These are phyloP conservation scores for Lampris megalopsis DNA, from an alignment of 2,113 vertebrate species.

Conservation along the genomic window DNA sequence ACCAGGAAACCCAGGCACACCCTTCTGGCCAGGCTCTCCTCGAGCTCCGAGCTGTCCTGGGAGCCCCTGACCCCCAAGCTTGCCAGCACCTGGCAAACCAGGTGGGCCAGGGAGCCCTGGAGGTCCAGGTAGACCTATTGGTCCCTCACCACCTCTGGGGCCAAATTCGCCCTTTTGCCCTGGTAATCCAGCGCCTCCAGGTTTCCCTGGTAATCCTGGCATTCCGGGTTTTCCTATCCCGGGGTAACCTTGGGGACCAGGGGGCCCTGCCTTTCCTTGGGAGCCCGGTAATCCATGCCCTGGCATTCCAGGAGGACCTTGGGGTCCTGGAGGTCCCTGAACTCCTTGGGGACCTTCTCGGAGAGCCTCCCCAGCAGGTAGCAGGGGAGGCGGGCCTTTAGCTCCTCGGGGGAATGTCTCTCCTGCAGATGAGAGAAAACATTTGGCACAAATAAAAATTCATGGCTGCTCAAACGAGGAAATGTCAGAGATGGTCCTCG, in stretches of 20 bases:
- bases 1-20: conserved; percentile 86
- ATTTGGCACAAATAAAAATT: not conserved
- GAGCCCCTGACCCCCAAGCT: conserved; percentile 88
- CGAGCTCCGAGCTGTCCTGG: conserved; percentile 87
- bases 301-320: conserved; percentile 88
- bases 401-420: conserved; percentile 82
- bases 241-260: conserved; percentile 78
- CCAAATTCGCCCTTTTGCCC: conserved; percentile 79
- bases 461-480: no score
- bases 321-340: conserved; percentile 89
- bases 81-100: conserved; percentile 86
- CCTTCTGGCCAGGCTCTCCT: conserved; percentile 92
- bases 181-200: conserved; percentile 72
- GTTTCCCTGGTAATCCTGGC: conserved; percentile 82
- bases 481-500: no score
- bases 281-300: conserved; percentile 81
- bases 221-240: conserved; percentile 83
- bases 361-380: conserved; percentile 80
- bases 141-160: conserved; percentile 71
- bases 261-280: conserved; percentile 75
- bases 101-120: conserved; percentile 79
- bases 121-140: conserved; percentile 74
- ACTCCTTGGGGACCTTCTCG: conserved; percentile 87
- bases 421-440: conserved; percentile 50
- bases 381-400: conserved; percentile 81